These are phyloP conservation scores for Enteromius viviparus DNA, from an alignment of 2,797 vertebrate species.

Conservation along the genomic window DNA sequence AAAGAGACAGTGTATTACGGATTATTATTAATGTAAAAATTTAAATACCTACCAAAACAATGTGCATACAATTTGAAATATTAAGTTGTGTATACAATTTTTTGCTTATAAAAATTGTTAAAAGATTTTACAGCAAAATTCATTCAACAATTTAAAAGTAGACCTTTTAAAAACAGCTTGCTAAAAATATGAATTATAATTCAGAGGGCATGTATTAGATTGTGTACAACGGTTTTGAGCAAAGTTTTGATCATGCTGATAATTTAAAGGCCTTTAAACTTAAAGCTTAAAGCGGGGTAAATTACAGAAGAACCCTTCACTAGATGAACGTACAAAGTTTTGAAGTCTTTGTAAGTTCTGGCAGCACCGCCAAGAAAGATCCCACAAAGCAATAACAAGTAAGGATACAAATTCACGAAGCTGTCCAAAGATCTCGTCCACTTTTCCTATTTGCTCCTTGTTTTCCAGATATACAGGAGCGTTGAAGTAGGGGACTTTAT, in stretches of 20 bases:
- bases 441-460: conserved; percentile 98
- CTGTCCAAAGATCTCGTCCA: conserved; percentile 98
- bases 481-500: conserved; percentile 97
- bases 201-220: not conserved
- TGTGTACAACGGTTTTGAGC: not conserved
- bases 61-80: not conserved
- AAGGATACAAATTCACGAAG: conserved; percentile 98
- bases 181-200: not conserved
- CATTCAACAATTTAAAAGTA: not conserved
- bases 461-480: conserved; percentile 97
- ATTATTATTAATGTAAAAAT: not conserved
- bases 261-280: not conserved
- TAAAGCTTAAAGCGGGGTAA: not conserved
- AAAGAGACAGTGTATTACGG: not conserved
- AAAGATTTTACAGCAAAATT: not conserved
- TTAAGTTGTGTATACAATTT: no score
- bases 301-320: not conserved
- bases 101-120: not conserved
- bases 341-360: not conserved
- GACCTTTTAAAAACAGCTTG: not conserved
- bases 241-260: not conserved
- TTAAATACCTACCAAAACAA: not conserved
- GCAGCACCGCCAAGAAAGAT: not conserved
- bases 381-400: not conserved
- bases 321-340: not conserved